Evolutionary conservation across 2,797 vertebrate genomes (phyloP).

Genomic region (Astyanax mexicanus): DNA sequence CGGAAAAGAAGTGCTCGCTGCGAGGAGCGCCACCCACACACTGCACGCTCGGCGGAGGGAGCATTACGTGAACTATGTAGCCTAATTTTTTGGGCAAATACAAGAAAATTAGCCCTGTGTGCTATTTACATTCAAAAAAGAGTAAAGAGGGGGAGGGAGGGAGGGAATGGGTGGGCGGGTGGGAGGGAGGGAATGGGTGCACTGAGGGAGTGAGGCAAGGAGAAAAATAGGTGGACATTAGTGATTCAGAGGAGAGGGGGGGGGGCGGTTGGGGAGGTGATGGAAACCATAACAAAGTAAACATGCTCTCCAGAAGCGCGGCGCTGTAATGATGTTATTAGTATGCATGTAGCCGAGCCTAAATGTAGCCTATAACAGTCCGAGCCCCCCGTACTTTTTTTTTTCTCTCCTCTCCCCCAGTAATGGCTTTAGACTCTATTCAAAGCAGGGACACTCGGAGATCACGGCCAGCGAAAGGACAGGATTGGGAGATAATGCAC

Average conservation of each 20-base stretch:
- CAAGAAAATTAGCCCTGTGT: conserved; percentile 90
- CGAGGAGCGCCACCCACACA: conserved; percentile 80
- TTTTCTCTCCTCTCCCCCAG: conserved; percentile 61
- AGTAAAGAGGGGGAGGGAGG: conserved; percentile 28
- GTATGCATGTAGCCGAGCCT: conserved; percentile 90
- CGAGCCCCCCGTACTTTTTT: conserved; percentile 70
- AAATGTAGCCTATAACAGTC: conserved; percentile 90
- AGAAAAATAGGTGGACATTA: conserved; percentile 78
- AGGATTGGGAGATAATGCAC: conserved; percentile 74
- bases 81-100: conserved; percentile 93
- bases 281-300: conserved; percentile 90
- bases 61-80: conserved; percentile 88
- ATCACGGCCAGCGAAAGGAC: conserved; percentile 68
- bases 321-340: conserved; percentile 92
- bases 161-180: not conserved
- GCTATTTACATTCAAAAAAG: conserved; percentile 87
- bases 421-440: conserved; percentile 84
- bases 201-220: conserved; percentile 54
- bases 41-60: conserved; percentile 73
- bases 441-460: conserved; percentile 73
- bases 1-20: conserved; percentile 89
- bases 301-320: conserved; percentile 87
- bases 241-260: conserved; percentile 81
- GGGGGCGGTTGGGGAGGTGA: conserved; percentile 89
- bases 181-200: conserved; percentile 67